A percentile compares a stretch with the other conserved stretches of the same genome.
Evolutionary conservation across 2,888 invertebrate species (phyloP).

Genomic region (Heliothis peltigera): DNA sequence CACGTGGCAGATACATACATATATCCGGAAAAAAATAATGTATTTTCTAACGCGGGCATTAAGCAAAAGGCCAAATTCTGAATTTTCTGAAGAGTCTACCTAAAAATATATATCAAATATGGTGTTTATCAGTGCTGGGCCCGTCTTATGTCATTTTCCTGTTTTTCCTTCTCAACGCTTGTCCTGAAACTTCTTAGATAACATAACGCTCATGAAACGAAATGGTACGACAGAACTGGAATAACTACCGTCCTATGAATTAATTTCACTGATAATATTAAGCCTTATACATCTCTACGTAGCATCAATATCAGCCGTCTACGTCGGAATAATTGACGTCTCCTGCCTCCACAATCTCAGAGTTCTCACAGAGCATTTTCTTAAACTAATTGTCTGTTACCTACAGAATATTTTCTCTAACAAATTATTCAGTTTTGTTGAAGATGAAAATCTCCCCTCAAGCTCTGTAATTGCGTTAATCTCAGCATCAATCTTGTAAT

Average conservation of each 20-base stretch:
- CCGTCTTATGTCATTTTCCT: constrained; percentile 23
- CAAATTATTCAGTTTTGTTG: constrained; percentile 66
- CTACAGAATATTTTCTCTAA: constrained; percentile 49
- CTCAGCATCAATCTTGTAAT: constrained; percentile 73
- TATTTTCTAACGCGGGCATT: too few species aligned
- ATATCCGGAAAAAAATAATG: too few species aligned
- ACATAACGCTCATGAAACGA: constrained; percentile 2
- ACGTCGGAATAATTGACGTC: constrained; percentile 39
- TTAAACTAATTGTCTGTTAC: constrained; percentile 47
- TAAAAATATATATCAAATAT: too few species aligned
- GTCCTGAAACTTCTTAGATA: constrained; percentile 8
- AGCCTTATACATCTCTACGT: constrained; percentile 13
- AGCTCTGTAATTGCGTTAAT: constrained; percentile 71
- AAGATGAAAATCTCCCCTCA: constrained; percentile 65
- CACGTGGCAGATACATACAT: too few species aligned
- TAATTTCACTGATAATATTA: constrained; percentile 20
- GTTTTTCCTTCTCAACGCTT: constrained; percentile 1
- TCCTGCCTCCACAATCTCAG: constrained; percentile 18
- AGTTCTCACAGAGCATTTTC: constrained; percentile 33
- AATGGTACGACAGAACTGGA: constrained; percentile 20
- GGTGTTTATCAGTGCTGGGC: too few species aligned
- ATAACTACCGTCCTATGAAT: constrained; percentile 27
- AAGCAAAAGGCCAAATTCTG: too few species aligned
- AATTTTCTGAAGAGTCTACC: too few species aligned
- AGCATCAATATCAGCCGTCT: constrained; percentile 23